phyloP scores from a whole-genome alignment of 64 coral and sea anemone genomes.

The Platygyra sinensis region DNA sequence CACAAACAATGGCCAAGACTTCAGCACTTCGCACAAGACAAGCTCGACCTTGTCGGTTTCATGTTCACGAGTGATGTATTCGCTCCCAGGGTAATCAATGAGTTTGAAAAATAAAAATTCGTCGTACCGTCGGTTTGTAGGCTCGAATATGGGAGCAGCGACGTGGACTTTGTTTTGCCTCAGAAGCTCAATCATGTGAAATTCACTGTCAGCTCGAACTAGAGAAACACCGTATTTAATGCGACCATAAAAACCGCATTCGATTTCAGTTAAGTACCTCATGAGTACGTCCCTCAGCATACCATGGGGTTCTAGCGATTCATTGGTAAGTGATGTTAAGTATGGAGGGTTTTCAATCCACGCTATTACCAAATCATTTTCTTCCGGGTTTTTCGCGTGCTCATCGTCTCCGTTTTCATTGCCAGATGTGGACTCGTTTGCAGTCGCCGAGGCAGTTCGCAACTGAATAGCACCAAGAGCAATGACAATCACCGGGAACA shows the following conservation, averaged over 20 bases:
- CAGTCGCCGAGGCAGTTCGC: background rate
- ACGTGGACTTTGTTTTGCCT: slow-evolving; percentile 11
- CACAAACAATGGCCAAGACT: slow-evolving; percentile 56
- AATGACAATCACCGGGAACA: background rate
- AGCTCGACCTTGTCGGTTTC: background rate
- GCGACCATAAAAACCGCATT: background rate
- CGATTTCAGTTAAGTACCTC: background rate
- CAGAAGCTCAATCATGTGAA: background rate
- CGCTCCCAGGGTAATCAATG: slow-evolving; percentile 50
- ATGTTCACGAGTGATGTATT: slow-evolving; percentile 1
- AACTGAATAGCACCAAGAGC: background rate
- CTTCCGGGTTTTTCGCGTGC: no score
- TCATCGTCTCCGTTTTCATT: background rate
- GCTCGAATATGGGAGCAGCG: background rate
- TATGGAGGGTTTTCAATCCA: slow-evolving; percentile 3
- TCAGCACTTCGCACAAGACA: slow-evolving; percentile 11
- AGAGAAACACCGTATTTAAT: background rate
- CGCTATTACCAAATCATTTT: no score
- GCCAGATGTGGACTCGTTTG: background rate
- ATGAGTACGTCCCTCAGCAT: background rate
- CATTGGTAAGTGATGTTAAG: background rate
- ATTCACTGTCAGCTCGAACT: background rate
- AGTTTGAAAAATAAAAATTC: slow-evolving; percentile 3
- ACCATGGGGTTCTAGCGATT: background rate
- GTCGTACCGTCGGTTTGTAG: background rate